Base-by-base conservation (phyloP, 1,140 invertebrate species). In the Conopomorpha cramerella region DNA sequence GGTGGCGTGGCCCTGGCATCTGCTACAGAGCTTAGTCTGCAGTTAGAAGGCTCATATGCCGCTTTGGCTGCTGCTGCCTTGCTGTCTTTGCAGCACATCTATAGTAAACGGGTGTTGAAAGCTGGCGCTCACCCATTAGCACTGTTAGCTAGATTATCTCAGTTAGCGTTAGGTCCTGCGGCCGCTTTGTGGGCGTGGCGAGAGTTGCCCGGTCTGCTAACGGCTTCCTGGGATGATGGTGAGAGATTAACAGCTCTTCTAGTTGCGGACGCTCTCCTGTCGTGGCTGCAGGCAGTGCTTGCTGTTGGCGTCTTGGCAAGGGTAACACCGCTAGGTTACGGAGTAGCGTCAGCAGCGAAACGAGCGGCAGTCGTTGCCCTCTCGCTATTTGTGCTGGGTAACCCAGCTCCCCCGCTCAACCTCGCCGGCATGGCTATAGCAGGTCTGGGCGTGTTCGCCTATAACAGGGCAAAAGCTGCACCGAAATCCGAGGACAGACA, bases 261-360 rank as follows among this genome's bases (percentile, higher is more conserved):
- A 12, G 72, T 91, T 29, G 46, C 86, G 16, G 92, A 96, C 65
- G 93, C 93, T 12, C 59, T 94, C 3, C 79, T 93, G 17, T 95
- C 91, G 58, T 96, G 92, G 86, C 59, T 93, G 26, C 94, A 96
- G 60, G 96, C 96, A 61, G 86, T 96, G 26, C 83, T 96, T 16
- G 94, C 95, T 0, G 96, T 97, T 59, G 92, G 90, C 30, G 85
- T 97, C 2, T 79, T 97, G 23, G 88, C 85, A 3, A 57, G 93
- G 33, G 91, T 96, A 0, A 88, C 92, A 1, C 92, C 94, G 2
- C 72, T 97, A 11, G 95, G 92, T 0, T 97, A 96, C 64, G 91
- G 94, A 0, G 92, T 97, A 2, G 91, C 92, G 1, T 95, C 90
- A 63, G 91, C 92, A 12, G 91, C 91, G 8, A 97, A 97, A 68